Evolutionary conservation across 2,797 vertebrate genomes (phyloP).

Genomic region (Ctenopoma multispine): DNA sequence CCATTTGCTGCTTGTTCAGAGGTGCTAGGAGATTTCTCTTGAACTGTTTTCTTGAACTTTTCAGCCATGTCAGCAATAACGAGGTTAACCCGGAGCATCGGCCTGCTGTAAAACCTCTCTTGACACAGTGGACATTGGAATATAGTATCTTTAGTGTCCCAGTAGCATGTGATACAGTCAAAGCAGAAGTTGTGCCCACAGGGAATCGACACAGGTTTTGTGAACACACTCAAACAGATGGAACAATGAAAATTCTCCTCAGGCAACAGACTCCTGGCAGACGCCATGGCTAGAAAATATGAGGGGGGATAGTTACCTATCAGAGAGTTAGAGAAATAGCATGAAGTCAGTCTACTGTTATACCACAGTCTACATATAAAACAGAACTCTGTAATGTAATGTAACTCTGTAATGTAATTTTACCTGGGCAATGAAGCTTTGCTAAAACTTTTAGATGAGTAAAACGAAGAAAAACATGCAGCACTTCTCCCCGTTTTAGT

Average conservation of each 20-base stretch:
- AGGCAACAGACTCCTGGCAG: neutral
- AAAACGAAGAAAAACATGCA: neutral
- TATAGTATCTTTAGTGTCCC: neutral
- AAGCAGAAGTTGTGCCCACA: conserved; percentile 74
- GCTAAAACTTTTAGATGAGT: neutral
- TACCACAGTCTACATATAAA: neutral
- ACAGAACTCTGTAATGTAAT: too few relatives aligned
- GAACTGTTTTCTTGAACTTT: neutral
- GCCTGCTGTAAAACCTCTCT: conserved; percentile 29
- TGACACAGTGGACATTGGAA: conserved; percentile 66
- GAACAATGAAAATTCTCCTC: conserved; percentile 57
- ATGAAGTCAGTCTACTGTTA: neutral
- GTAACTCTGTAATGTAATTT: too few relatives aligned
- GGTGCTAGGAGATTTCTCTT: accelerated
- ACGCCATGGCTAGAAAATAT: conserved; percentile 59
- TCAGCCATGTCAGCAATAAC: conserved; percentile 46
- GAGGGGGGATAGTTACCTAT: neutral
- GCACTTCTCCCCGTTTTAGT: neutral
- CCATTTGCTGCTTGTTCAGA: conserved; percentile 26
- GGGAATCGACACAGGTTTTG: conserved; percentile 56
- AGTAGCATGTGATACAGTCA: conserved; percentile 53
- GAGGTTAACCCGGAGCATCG: conserved; percentile 59
- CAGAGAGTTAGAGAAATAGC: neutral
- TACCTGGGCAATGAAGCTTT: conserved; percentile 39
- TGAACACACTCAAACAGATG: conserved; percentile 69